Evolutionary conservation across 2,797 vertebrate genomes (phyloP), one percentile per base, ranked within the genome.

Genomic region (Hozukius guyotensis): DNA sequence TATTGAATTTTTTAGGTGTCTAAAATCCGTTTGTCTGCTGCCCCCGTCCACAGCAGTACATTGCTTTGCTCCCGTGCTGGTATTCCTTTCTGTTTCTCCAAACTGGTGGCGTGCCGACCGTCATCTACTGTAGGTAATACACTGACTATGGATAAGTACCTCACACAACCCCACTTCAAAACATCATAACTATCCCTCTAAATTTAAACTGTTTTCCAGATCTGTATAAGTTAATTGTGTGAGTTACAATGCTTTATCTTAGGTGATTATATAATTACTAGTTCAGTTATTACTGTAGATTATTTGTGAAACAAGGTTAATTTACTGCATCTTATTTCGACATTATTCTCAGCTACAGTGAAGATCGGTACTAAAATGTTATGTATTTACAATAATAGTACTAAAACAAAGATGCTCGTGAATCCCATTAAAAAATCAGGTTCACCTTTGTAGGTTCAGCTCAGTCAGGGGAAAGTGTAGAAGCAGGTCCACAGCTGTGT

Each of bases 401-500:
- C 20, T 22, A 7, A 57, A 64, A 38, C 9, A 38, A 34, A 64
- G 36, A 57, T 24, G 25, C 36, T 32, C 4, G 20, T 32, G 20
- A 42, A 22, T 42, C 3, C 24, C 16, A 52, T 4, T 6, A 10
- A 57, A 13, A 46, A 31, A 0, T 16, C 11, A 5, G 4, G 11
- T 16, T 49, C 3, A 12, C 25, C 25, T 49, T 31, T 53, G 53
- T 38, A 7, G 24, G 6, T n/a, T 29, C 13, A 31, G 46, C 32
- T 36, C 34, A 57, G 16, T 55, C 59, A 53, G 66, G 31, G 14
- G 3, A 20, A 20, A 13, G 62, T n/a, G 27, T 14, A 22, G 68
- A 27, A 16, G 55, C 62, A 22, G 62, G 16, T 68, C 46, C 34
- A 59, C 62, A 65, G 69, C 77, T 59, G 29, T 65, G 66, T 75